Base-by-base conservation (phyloP, 1,140 invertebrate genomes). In the Leucophenga varia region DNA sequence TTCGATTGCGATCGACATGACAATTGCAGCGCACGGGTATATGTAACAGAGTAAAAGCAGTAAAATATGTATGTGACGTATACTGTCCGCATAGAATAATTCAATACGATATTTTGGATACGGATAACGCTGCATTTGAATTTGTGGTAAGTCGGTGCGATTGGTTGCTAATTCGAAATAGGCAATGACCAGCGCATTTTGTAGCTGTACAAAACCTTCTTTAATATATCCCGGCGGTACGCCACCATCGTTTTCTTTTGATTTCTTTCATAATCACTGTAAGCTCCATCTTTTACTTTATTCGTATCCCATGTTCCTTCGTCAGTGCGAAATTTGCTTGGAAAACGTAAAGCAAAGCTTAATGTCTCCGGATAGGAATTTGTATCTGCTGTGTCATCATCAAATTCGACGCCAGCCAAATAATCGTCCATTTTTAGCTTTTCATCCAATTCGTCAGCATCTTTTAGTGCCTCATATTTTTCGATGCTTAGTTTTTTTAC, bases 11-110 rank as follows among this genome's bases (percentile, higher is more conserved):
- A 61, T 47, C 21, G 14, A 7, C 34, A 8, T 36, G 7, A 55
- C 51, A 13, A 84, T 79, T 63, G 83, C 80, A 14, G 82, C 78
- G 10, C 79, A 78, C 2, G 82, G 77, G 54, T 80, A 49, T 1
- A 43, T 22, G 22, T 43, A 49, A 43, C 47, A 43, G 16, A 49
- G 8, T 14, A 38, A 34, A 9, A 39, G 37, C 4, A 49, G 21
- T 13, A 38, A 12, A 2, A 32, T 14, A 8, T 37, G n/a, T 4
- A 38, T 5, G 5, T 9, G 2, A 43, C 43, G 12, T 10, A 49
- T 14, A 12, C 32, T 34, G 7, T 30, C 10, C 14, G 43, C 25
- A 12, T 86, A 59, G 44, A 43, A 13, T 13, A 20, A 6, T 19
- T 49, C 47, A 18, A 20, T 2, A 2, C 28, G 14, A 22, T 43